A percentile compares a stretch with the other conserved stretches of the same genome.
phyloP scores from a whole-genome alignment of 2,113 vertebrate species.

The Marmota flaviventris region DNA sequence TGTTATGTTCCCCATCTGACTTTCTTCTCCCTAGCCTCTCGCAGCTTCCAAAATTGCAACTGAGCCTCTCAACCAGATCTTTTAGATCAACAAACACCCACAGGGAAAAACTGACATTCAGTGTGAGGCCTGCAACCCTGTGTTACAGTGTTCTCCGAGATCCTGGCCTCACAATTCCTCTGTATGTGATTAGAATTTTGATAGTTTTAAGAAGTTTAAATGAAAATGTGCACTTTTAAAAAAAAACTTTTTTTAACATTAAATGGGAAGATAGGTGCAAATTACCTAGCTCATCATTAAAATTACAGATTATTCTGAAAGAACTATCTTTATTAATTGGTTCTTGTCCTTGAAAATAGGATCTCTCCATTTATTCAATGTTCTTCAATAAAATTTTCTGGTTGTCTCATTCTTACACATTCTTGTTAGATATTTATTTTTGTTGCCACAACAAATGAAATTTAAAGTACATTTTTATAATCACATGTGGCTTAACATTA shows the following conservation, averaged over 20 bases:
- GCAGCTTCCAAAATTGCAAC: neutral
- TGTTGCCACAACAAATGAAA: neutral
- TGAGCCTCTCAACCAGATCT: neutral
- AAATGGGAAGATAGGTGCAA: neutral
- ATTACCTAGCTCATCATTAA: neutral
- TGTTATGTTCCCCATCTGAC: neutral
- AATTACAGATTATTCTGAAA: neutral
- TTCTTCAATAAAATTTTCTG: conserved; percentile 21
- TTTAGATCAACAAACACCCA: neutral
- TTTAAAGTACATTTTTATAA: conserved; percentile 8
- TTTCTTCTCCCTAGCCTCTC: neutral
- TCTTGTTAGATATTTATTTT: neutral
- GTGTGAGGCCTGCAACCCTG: neutral
- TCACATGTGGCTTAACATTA: conserved; percentile 4
- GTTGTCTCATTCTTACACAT: neutral
- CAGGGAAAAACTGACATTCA: neutral
- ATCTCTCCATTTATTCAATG: neutral
- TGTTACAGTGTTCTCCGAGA: neutral
- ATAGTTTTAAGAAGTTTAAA: neutral
- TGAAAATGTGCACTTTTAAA: neutral
- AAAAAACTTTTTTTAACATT: neutral
- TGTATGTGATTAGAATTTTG: neutral
- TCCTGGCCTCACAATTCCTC: neutral
- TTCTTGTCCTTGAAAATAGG: neutral
- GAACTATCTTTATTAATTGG: neutral